A percentile compares a stretch with the other conserved stretches of the same genome.
These are phyloP conservation scores for Lasioglossum zephyrum DNA, from an alignment of 2,888 invertebrate genomes.

Conservation along the genomic window DNA sequence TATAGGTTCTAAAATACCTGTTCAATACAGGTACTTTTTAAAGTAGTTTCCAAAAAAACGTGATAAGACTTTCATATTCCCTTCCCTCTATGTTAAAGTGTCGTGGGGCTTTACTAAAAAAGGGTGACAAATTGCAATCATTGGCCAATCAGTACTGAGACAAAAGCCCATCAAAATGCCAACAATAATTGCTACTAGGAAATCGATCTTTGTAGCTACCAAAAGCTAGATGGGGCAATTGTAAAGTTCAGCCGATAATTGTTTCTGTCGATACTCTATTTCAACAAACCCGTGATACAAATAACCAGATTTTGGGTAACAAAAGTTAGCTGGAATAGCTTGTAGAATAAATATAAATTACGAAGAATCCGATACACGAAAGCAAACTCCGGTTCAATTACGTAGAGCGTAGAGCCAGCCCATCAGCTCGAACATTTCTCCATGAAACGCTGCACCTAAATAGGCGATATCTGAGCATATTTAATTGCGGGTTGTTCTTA, in stretches of 20 bases:
- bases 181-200: no score
- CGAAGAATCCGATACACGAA: not conserved
- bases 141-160: no score
- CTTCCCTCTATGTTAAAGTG: no score
- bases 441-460: not conserved
- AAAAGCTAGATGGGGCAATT: not conserved
- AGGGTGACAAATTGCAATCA: no score
- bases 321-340: not conserved
- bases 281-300: not conserved
- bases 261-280: no score
- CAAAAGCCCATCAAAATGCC: no score
- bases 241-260: no score
- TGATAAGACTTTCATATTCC: no score
- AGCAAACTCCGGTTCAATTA: not conserved
- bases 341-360: not conserved
- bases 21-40: not conserved
- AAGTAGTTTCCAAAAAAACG: no score
- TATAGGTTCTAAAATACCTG: not conserved
- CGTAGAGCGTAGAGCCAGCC: not conserved
- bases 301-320: not conserved
- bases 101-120: no score
- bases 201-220: not conserved
- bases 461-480: constrained; percentile 15
- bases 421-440: not conserved
- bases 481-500: constrained; percentile 68